Evolutionary conservation across 2,113 vertebrate genomes (phyloP), one percentile per base, ranked within the genome.

Genomic region (Sula dactylatra): DNA sequence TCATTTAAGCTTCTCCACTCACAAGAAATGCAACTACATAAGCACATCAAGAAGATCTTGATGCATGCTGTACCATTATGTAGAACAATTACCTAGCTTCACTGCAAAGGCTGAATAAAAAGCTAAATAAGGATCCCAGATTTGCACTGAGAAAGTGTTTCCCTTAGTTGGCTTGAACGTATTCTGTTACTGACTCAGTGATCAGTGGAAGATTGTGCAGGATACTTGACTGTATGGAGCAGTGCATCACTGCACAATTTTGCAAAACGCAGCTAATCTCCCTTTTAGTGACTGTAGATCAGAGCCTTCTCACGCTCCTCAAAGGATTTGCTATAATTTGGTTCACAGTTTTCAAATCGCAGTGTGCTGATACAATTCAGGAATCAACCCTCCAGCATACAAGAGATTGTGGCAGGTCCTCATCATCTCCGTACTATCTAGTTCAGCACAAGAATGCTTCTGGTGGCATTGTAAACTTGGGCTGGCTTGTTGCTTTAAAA

Each of bases 51-150:
- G 70, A 84, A 64, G 58, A 94, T 85, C 94, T 90, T 87, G 81
- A 87, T 85, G 69, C 58, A 80, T 82, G 66, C 83, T 87, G 73
- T 84, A 80, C 88, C 91, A 85, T 94, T 97, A 91, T 79, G 70
- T 24, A 80, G 78, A 97, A 93, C 89, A 96, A 87, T 95, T 97
- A 95, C 84, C 86, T 71, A 90, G 66, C 31, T 91, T 91, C 58
- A 67, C 55, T 85, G 86, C 32, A 70, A 85, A 87, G 73, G 55
- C 70, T 87, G 93, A 82, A 91, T 87, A 85, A 93, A 95, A 73
- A 91, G 34, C 73, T 94, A 87, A 85, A 66, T 80, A 69, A 93
- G 54, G 59, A 95, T 79, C 70, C 16, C 40, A 76, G 49, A 65
- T 82, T 40, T 81, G 40, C 66, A 65, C 55, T 8, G 20, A 78